phyloP scores from a whole-genome alignment of 2,113 vertebrate genomes.

The Abramis brama region DNA sequence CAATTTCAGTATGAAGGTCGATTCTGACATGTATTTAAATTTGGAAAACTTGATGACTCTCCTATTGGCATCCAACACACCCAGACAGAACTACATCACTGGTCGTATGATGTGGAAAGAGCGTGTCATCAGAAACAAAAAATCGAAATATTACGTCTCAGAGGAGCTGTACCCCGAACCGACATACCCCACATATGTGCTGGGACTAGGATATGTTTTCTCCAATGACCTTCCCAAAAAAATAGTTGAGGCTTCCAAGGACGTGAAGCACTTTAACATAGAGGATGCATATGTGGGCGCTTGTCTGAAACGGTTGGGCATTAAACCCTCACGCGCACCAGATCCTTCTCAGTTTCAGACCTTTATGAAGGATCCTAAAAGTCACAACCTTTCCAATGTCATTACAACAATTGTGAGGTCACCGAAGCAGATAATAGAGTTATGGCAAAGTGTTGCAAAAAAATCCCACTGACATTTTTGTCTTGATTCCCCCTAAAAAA shows the following conservation, averaged over 20 bases:
- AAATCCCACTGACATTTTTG: too few relatives aligned
- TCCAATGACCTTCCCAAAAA: constrained; percentile 89
- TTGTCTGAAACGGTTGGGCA: constrained; percentile 72
- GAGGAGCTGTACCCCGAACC: constrained; percentile 84
- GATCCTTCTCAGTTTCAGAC: constrained; percentile 57
- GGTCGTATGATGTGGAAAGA: constrained; percentile 81
- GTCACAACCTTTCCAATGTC: constrained; percentile 63
- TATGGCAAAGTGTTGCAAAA: constrained; percentile 65
- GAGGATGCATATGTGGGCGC: constrained; percentile 83
- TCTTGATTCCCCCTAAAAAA: too few relatives aligned
- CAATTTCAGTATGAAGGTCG: too few relatives aligned
- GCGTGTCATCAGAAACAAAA: constrained; percentile 80
- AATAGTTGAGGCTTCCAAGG: constrained; percentile 84
- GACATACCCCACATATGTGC: constrained; percentile 86
- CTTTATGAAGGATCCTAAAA: constrained; percentile 58
- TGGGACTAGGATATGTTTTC: constrained; percentile 94
- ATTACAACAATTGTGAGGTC: constrained; percentile 70
- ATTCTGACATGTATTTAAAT: too few relatives aligned
- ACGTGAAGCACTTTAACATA: constrained; percentile 85
- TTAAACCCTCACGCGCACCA: not conserved
- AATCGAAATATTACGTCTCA: constrained; percentile 94
- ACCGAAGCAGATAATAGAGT: constrained; percentile 59
- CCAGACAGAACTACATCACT: too few relatives aligned
- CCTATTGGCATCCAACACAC: too few relatives aligned
- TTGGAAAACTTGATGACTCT: too few relatives aligned